These are phyloP conservation scores for Mythimna lalbum DNA, from an alignment of 2,888 invertebrate genomes.

Conservation along the genomic window DNA sequence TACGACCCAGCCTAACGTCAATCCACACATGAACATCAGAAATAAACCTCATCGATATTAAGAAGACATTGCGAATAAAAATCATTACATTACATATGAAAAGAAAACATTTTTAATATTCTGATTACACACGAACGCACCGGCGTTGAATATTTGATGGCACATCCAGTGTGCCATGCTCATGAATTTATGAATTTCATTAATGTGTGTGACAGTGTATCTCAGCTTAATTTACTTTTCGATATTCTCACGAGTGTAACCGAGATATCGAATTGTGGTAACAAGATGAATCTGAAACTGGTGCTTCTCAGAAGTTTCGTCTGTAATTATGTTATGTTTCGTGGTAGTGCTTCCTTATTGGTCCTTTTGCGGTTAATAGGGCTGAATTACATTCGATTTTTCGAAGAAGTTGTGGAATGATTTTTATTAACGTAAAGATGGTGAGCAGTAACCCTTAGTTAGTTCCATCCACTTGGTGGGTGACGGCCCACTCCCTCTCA, in stretches of 20 bases:
- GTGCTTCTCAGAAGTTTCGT: conserved; percentile 5
- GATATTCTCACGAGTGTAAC: conserved; percentile 58
- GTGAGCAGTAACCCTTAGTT: not conserved
- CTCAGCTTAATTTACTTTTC: conserved; percentile 64
- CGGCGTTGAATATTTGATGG: conserved; percentile 75
- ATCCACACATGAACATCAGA: conserved; percentile 17
- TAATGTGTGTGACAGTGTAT: conserved; percentile 69
- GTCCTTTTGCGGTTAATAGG: conserved; percentile 4
- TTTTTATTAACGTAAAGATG: not conserved
- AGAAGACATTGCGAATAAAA: conserved; percentile 46
- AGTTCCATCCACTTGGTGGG: not conserved
- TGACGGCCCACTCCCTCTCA: not conserved
- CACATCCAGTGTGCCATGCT: conserved; percentile 63
- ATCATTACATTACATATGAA: conserved; percentile 64
- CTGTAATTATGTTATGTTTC: conserved; percentile 18
- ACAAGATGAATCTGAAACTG: conserved; percentile 2
- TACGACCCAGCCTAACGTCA: not conserved
- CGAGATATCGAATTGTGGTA: conserved; percentile 45
- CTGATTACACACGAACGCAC: conserved; percentile 70
- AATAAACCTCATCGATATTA: conserved; percentile 40
- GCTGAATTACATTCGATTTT: not conserved
- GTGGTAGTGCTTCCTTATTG: conserved; percentile 17
- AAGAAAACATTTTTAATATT: conserved; percentile 81
- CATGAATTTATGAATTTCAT: conserved; percentile 83
- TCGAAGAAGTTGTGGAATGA: not conserved